A percentile compares a stretch with the other conserved stretches of the same genome.
These are phyloP conservation scores for Lagodon rhomboides DNA, from an alignment of 2,797 vertebrate species.

Conservation along the genomic window DNA sequence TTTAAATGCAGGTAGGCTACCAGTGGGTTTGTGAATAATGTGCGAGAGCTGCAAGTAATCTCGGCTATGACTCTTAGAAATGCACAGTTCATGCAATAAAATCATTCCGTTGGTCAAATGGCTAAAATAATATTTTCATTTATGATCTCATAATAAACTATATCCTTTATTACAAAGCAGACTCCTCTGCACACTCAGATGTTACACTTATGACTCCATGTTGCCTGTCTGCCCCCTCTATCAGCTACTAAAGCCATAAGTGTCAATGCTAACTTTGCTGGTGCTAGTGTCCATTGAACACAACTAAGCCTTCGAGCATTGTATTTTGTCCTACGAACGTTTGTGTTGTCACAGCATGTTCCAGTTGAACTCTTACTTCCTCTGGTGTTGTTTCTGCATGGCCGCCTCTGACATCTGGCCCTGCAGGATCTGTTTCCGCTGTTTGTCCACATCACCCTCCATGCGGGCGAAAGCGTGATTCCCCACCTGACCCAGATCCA, in stretches of 20 bases:
- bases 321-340: neutral
- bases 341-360: neutral
- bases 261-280: neutral
- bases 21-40: neutral
- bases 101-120: neutral
- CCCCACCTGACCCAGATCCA: constrained; percentile 93
- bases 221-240: neutral
- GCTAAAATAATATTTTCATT: neutral
- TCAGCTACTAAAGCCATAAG: neutral
- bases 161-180: neutral
- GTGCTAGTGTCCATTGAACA: neutral
- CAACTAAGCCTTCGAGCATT: neutral
- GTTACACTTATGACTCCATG: too few species aligned
- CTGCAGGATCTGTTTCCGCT: constrained; percentile 94
- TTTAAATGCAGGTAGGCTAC: neutral
- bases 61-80: neutral
- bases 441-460: constrained; percentile 98
- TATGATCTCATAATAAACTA: neutral
- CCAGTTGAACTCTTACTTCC: constrained; percentile 89
- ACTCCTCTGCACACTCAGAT: too few species aligned
- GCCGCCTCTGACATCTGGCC: constrained; percentile 94
- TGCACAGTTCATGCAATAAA: neutral
- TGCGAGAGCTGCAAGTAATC: neutral
- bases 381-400: constrained; percentile 95
- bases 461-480: constrained; percentile 97